Evolutionary conservation across 2,113 vertebrate species (phyloP).

Genomic region (Macroglossus sobrinus): DNA sequence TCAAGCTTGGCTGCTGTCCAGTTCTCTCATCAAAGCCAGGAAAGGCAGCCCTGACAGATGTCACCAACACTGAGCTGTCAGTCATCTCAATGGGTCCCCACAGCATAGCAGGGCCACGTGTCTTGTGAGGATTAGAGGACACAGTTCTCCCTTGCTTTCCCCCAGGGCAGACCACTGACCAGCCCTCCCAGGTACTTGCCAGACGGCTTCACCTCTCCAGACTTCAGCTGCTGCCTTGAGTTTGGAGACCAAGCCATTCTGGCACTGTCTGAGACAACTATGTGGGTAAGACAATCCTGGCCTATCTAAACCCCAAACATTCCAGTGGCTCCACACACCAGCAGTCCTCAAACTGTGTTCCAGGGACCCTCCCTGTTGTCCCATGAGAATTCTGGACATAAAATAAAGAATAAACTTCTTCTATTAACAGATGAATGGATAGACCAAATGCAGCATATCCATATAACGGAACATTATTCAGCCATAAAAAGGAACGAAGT

Average conservation of each 20-base stretch:
- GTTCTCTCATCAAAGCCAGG: neutral
- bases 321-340: neutral
- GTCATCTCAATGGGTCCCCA: neutral
- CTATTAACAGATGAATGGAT: neutral
- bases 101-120: neutral
- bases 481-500: neutral
- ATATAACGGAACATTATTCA: neutral
- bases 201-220: rapidly evolving
- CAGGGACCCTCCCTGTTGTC: neutral
- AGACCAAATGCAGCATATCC: neutral
- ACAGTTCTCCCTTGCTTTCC: neutral
- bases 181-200: neutral
- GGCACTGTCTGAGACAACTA: neutral
- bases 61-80: neutral
- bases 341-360: neutral
- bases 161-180: neutral
- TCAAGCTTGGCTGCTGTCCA: neutral
- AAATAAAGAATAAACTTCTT: neutral
- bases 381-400: neutral
- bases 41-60: constrained; percentile 30
- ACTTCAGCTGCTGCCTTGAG: neutral
- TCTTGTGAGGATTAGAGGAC: neutral
- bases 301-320: neutral
- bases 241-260: neutral
- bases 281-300: neutral